phyloP scores from a whole-genome alignment of 2,797 vertebrate genomes.

The Adelosebastes latens region DNA sequence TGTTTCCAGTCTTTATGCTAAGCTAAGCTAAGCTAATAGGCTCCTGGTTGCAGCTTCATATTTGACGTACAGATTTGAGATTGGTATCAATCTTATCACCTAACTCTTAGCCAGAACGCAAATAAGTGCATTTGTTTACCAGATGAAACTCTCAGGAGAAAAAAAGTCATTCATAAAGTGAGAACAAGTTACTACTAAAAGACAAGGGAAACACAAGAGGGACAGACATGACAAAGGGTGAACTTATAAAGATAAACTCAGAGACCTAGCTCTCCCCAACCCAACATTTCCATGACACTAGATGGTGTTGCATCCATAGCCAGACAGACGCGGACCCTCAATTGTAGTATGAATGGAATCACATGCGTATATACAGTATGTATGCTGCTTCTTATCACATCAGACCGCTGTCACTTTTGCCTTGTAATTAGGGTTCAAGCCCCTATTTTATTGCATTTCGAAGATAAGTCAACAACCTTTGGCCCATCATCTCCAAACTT shows the following conservation, averaged over 20 bases:
- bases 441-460: no score
- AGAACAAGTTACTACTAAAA: background rate
- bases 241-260: background rate
- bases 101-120: background rate
- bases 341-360: background rate
- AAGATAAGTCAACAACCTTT: no score
- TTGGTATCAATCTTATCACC: background rate
- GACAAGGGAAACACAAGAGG: background rate
- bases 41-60: background rate
- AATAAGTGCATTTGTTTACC: background rate
- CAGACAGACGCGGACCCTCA: background rate
- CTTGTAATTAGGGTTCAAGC: no score
- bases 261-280: background rate
- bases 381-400: no score
- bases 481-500: no score
- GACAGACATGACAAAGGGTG: background rate
- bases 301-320: background rate
- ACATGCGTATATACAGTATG: background rate
- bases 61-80: background rate
- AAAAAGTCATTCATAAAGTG: background rate
- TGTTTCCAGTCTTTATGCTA: no score
- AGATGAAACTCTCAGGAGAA: background rate
- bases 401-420: no score
- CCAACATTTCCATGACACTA: background rate
- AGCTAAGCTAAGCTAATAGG: no score